Evolutionary conservation across 2,888 invertebrate species (phyloP), one percentile per base, ranked within the genome.

Genomic region (Sthenelais limicola): DNA sequence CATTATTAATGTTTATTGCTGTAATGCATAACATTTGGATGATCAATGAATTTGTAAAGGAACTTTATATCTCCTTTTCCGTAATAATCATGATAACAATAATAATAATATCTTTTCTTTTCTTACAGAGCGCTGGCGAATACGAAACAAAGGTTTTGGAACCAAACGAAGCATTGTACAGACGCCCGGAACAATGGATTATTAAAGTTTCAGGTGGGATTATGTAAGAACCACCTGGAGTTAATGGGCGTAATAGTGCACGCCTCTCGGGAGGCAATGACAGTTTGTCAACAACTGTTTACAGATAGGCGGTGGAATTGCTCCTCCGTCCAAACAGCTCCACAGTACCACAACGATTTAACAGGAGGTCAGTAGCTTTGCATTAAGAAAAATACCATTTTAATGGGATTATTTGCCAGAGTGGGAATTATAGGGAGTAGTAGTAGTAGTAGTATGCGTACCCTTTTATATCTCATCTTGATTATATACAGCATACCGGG

Each of bases 271-370:
- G 79, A 85, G 33, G 91, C 94, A 4, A 90, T 92, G 68, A 89
- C 91, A 75, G 83, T 84, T 5, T 95, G 94, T 87, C 92, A 92
- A 86, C 88, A 90, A 77, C 90, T 92, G 30, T 93, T 94, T 88
- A 89, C 90, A 32, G 91, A 93, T 81, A 90, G 93, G 76, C 89
- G 94, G 73, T 95, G 94, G 94, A 94, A 95, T 89, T 95, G 94
- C 88, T 93, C 93, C 74, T 92, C 93, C 54, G 90, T 94, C 69
- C 90, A 91, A 51, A 89, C 90, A 28, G 93, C 93, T 0, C 94
- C 94, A 0, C 90, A 90, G 80, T 91, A 92, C 79, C 91, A 92
- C n/a, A 92, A 93, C 7, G 94, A 95, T 87, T 89, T 94, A 77
- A 91, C 92, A 1, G 91, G 92, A 89, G 94, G 94, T 94, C 86